Conservation (phyloP, 2,797 vertebrate genomes). For the Alfaro cultratus region DNA sequence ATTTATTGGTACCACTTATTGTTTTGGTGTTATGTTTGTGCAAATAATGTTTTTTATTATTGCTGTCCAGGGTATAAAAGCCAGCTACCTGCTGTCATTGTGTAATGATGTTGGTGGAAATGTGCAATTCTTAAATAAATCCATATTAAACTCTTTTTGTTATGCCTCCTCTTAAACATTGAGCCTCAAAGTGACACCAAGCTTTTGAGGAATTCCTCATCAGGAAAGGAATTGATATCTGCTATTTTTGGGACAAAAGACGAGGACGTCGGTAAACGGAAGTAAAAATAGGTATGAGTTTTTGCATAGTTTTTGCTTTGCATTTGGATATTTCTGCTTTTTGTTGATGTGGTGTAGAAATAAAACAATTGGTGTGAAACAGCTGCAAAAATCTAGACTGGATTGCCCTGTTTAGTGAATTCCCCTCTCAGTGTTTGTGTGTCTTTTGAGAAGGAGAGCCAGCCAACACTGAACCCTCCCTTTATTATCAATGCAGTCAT, state of each 20-base stretch:
- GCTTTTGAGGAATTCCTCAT: neutral
- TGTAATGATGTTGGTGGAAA: neutral
- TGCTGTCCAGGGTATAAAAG: too few relatives aligned
- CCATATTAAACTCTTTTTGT: too few relatives aligned
- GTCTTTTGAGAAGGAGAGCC: constrained; percentile 28
- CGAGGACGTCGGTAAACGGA: neutral
- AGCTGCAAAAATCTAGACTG: neutral
- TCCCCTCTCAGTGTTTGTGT: constrained; percentile 13
- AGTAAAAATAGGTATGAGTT: neutral
- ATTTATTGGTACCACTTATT: neutral
- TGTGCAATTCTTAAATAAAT: neutral
- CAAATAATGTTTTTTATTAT: too few relatives aligned
- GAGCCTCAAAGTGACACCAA: neutral
- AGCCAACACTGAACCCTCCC: constrained; percentile 50
- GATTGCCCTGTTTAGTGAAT: neutral
- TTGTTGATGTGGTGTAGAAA: neutral
- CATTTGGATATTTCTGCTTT: neutral
- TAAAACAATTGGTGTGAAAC: neutral
- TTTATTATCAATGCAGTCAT: constrained; percentile 81
- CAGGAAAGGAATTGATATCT: neutral
- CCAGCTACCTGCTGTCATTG: neutral
- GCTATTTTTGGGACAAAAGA: neutral
- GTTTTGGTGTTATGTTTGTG: neutral
- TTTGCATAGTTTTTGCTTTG: too few relatives aligned
- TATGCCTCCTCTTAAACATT: too few relatives aligned